Base-by-base conservation (phyloP, 2,797 vertebrate species). In the Tachyglossus aculeatus region DNA sequence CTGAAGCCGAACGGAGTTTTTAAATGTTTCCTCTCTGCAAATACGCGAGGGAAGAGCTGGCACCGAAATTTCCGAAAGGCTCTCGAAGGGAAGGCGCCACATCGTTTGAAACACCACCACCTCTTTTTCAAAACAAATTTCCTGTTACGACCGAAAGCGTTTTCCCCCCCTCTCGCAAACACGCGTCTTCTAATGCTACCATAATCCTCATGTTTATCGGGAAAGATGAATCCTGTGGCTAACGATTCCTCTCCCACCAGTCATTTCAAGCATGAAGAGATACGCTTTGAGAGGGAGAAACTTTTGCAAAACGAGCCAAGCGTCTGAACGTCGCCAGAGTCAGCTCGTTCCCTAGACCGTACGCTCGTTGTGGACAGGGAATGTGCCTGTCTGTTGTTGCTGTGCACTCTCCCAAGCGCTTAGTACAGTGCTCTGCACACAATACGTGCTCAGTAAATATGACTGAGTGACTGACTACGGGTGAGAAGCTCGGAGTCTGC, bases 21-120 rank as follows among this genome's bases (percentile, higher is more conserved):
- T 74, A 80, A 82, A 86, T 64, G 74, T 72, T 80, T 81, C n/a
- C 64, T 82, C 67, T 80, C 63, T 78, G 71, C 71, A 80, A 66
- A 78, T 57, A 41, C 65, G 73, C 65, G 67, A 77, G 77, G 74
- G 80, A 84, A 78, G 74, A 61, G 78, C 63, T 83, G 66, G 53
- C 63, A 74, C 41, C 60, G 68, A 83, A 81, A 78, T 36, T 41
- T 79, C 62, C 65, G 66, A 45, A 70, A 72, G 67, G 61, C 69
- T 77, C 70, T 68, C 47, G 36, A 80, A 76, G 65, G 45, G 68
- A 80, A 78, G 68, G 50, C 64, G 72, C 83, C 64, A 86, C n/a
- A 32, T 53, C 67, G 68, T 53, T 77, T 74, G 34, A 81, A 80
- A 78, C 44, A 76, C 56, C 52, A 80, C 50, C 59, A 80, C 25